A percentile compares a stretch with the other conserved stretches of the same genome.
Conservation (phyloP, 2,888 invertebrate species). For the Charanyca ferruginea region DNA sequence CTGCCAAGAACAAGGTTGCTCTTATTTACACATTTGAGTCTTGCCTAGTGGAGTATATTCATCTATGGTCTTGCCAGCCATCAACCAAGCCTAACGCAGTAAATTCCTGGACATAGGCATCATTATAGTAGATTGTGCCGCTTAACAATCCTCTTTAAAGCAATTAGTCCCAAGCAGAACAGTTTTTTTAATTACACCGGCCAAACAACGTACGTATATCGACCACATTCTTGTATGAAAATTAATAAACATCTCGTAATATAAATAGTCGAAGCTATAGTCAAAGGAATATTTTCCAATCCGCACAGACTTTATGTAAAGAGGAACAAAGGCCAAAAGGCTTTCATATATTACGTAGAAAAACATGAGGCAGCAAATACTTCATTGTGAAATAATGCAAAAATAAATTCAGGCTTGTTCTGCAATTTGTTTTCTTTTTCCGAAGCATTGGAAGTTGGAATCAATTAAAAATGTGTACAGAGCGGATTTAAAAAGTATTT, state of each 20-base stretch:
- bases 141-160: too few relatives aligned
- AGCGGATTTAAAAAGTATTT: slow-evolving; percentile 40
- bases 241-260: slow-evolving; percentile 51
- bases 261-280: slow-evolving; percentile 49
- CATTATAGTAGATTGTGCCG: too few relatives aligned
- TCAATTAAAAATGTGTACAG: slow-evolving; percentile 28
- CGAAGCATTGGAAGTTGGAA: slow-evolving; percentile 12
- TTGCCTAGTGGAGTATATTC: too few relatives aligned
- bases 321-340: slow-evolving; percentile 55
- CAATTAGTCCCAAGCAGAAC: background rate
- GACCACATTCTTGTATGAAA: slow-evolving; percentile 20
- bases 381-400: slow-evolving; percentile 41
- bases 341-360: slow-evolving; percentile 44
- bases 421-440: slow-evolving; percentile 25
- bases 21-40: too few relatives aligned
- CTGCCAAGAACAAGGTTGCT: too few relatives aligned
- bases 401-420: slow-evolving; percentile 29
- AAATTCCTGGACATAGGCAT: background rate
- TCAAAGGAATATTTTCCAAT: slow-evolving; percentile 61
- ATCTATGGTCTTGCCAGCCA: background rate
- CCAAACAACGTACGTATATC: background rate
- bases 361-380: slow-evolving; percentile 44
- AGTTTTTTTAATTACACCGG: background rate
- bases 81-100: background rate
- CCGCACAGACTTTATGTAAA: slow-evolving; percentile 45